A percentile compares a stretch with the other conserved stretches of the same genome.
These are phyloP conservation scores for Nesidiocoris tenuis DNA, from an alignment of 2,888 invertebrate genomes.

Conservation along the genomic window DNA sequence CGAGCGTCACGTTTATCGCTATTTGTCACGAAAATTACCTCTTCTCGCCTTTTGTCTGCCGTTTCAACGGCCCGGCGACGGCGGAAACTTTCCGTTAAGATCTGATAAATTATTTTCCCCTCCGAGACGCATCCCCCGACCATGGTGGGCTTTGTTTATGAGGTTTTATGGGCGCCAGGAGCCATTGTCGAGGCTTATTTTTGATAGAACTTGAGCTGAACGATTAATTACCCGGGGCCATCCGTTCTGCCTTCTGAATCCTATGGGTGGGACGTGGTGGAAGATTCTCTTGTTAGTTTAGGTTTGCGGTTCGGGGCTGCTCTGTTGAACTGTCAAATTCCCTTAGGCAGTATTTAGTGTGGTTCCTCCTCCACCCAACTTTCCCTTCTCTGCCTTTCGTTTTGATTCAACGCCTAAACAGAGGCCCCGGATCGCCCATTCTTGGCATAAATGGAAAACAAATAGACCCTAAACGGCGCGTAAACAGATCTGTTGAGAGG, in stretches of 20 bases:
- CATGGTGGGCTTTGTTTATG: constrained; percentile 11
- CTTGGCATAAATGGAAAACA: not conserved
- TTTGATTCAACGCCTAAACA: not conserved
- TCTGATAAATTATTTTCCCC: not conserved
- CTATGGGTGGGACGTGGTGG: not conserved
- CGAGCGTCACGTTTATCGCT: not conserved
- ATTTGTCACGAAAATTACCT: not conserved
- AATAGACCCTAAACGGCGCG: not conserved
- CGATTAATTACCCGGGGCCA: constrained; percentile 17
- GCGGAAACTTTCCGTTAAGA: not conserved
- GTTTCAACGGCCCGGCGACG: not conserved
- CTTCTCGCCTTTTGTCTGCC: not conserved
- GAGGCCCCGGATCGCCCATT: not conserved
- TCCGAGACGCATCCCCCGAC: not conserved
- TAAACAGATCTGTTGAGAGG: not conserved
- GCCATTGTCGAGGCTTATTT: constrained; percentile 30
- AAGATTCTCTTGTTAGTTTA: not conserved
- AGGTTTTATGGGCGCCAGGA: constrained; percentile 14
- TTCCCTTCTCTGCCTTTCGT: not conserved
- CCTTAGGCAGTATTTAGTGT: not conserved
- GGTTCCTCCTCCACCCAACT: not conserved
- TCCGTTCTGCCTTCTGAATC: not conserved
- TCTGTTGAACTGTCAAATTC: not conserved
- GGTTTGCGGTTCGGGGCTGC: not conserved
- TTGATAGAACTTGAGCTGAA: constrained; percentile 29